Base-by-base conservation (phyloP, 2,797 vertebrate genomes). In the Pseudochromis fuscus region DNA sequence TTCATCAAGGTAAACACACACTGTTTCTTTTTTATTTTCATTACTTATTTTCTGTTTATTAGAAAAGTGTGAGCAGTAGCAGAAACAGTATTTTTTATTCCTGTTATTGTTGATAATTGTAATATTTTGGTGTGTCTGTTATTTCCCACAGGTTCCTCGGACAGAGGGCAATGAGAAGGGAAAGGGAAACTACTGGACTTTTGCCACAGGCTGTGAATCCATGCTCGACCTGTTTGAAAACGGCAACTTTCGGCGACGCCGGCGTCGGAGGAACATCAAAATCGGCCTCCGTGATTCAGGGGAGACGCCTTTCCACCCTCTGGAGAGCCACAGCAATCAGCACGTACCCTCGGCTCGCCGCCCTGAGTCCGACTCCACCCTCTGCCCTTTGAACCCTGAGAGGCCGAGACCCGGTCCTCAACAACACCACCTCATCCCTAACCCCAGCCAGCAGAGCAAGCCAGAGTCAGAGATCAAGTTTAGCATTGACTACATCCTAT, bases 181-280 rank as follows among this genome's bases (percentile, higher is more conserved):
- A 3, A 99, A 99, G 70, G 98, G 98, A 46, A 99, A 96, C 90
- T 99, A 93, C 90, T 99, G 98, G 97, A 98, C 96, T 25, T 97
- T 99, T 77, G 97, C 97, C 5, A 93, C 95, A 0, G 98, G 98
- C 68, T 99, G 98, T 0, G 97, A 97, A 83, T 98, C 97, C 27
- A 98, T 98, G 95, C 95, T 98, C 48, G 98, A 99, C 85, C 95
- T 99, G 48, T 99, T 99, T 57, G 98, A 99, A 92, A 97, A 98
- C 0, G 97, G 98, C 45, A 98, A 99, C 93, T 99, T 96, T 78
- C 92, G 97, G 2, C 91, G 97, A 4, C 94, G 98, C 6, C 84
- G 98, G 0, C 94, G 97, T 62, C 83, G 96, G 35, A 94, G 96
- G 24, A 97, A 95, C 4, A 84, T 96, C 82, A 96, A 95, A 86